Evolutionary conservation across 2,797 vertebrate genomes (phyloP).

Genomic region (Anolis apletophallus): DNA sequence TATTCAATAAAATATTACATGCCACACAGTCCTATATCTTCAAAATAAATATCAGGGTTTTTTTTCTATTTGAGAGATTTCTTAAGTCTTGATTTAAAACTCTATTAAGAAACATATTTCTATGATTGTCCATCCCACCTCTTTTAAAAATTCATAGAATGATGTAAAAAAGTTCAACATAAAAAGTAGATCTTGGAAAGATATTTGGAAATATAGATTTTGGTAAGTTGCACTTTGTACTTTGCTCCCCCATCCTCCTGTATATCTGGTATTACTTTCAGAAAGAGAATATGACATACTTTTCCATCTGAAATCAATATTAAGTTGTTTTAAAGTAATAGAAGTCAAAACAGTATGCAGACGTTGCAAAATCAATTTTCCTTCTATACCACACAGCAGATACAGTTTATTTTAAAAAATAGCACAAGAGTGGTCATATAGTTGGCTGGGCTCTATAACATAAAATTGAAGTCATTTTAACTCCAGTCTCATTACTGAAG

Average conservation of each 20-base stretch:
- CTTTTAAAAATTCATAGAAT: conserved; percentile 60
- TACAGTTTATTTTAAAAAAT: conserved; percentile 30
- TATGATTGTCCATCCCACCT: conserved; percentile 42
- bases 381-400: conserved; percentile 28
- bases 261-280: conserved; percentile 38
- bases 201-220: conserved; percentile 51
- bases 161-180: conserved; percentile 49
- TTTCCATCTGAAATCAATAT: conserved; percentile 55
- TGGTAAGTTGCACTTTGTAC: conserved; percentile 32
- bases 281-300: conserved; percentile 27
- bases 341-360: conserved; percentile 53
- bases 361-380: conserved; percentile 50
- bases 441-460: conserved; percentile 41
- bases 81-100: conserved; percentile 34
- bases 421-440: conserved; percentile 36
- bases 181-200: conserved; percentile 43
- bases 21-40: no score
- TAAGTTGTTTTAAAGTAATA: conserved; percentile 57
- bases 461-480: conserved; percentile 19
- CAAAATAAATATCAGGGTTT: no score
- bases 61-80: conserved; percentile 19
- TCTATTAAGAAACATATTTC: conserved; percentile 40
- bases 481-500: conserved; percentile 49
- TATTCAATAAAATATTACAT: no score
- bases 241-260: conserved; percentile 47